Evolutionary conservation across 2,888 invertebrate genomes (phyloP).

Genomic region (Acholoe squamosa): DNA sequence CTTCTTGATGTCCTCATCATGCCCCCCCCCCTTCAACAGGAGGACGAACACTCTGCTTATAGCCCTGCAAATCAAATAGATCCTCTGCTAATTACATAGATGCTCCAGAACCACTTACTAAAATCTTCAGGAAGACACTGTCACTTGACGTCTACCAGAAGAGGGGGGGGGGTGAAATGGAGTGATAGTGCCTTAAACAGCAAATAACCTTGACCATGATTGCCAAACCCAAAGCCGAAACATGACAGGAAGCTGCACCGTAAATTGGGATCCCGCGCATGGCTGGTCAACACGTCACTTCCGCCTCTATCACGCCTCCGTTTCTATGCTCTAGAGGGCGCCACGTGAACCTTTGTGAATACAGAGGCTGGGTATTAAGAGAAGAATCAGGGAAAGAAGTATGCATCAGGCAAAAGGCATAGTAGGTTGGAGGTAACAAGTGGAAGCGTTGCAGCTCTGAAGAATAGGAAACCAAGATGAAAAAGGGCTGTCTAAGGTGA

Average conservation of each 20-base stretch:
- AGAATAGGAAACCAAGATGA: background rate
- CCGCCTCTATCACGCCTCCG: background rate
- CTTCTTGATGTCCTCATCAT: too few species aligned
- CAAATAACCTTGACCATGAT: background rate
- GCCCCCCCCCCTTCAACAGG: too few species aligned
- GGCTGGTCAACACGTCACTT: conserved; percentile 37
- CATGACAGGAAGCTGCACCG: conserved; percentile 22
- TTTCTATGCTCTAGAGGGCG: background rate
- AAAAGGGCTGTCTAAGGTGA: conserved; percentile 16
- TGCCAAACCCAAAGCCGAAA: background rate
- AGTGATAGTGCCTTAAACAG: conserved; percentile 7
- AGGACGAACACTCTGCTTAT: too few species aligned
- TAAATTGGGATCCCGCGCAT: conserved; percentile 25
- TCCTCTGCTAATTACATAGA: too few species aligned
- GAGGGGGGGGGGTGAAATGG: background rate
- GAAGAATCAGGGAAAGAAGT: background rate
- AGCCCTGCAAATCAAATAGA: too few species aligned
- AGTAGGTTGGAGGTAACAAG: background rate
- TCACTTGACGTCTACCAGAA: too few species aligned
- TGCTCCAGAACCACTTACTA: too few species aligned
- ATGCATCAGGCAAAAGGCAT: background rate
- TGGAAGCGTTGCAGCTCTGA: background rate
- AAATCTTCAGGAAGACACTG: too few species aligned
- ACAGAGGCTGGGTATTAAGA: background rate
- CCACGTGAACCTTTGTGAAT: conserved; percentile 17